Evolutionary conservation across 2,797 vertebrate genomes (phyloP).

Genomic region (Dallia pectoralis): DNA sequence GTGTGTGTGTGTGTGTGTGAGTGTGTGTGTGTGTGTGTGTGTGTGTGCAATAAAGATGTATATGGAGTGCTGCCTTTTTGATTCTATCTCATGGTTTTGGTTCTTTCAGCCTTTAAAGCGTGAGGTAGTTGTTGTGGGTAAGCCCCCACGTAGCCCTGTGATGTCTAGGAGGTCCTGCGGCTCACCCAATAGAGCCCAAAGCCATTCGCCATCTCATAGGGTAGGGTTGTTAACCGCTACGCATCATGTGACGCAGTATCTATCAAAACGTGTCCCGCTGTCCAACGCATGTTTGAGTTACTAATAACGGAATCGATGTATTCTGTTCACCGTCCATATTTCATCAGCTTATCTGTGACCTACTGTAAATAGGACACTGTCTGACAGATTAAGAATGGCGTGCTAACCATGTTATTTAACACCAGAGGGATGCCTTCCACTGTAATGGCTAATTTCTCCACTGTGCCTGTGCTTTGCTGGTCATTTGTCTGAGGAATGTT

Average conservation of each 20-base stretch:
- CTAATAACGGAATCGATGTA: no score
- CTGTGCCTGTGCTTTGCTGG: constrained; percentile 5
- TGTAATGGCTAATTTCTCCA: not conserved
- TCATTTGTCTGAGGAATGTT: constrained; percentile 39
- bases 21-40: not conserved
- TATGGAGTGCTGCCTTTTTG: constrained; percentile 4
- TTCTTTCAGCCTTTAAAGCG: constrained; percentile 42
- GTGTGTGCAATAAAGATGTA: not conserved
- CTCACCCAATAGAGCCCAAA: constrained; percentile 79
- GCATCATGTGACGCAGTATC: constrained; percentile 41
- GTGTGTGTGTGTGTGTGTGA: constrained; percentile 14
- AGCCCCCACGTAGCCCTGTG: constrained; percentile 87
- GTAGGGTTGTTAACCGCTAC: constrained; percentile 66
- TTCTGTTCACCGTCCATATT: no score
- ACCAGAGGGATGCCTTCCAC: not conserved
- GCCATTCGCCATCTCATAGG: constrained; percentile 72
- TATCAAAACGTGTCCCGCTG: no score
- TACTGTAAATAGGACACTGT: not conserved
- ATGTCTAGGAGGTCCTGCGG: constrained; percentile 78
- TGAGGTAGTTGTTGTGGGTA: constrained; percentile 78
- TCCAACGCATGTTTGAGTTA: no score
- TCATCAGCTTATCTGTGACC: no score
- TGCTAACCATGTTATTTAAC: not conserved
- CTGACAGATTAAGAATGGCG: constrained; percentile 1
- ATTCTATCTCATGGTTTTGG: constrained; percentile 24